Evolutionary conservation across 2,888 invertebrate genomes (phyloP).

Genomic region (Pachymerium ferrugineum): DNA sequence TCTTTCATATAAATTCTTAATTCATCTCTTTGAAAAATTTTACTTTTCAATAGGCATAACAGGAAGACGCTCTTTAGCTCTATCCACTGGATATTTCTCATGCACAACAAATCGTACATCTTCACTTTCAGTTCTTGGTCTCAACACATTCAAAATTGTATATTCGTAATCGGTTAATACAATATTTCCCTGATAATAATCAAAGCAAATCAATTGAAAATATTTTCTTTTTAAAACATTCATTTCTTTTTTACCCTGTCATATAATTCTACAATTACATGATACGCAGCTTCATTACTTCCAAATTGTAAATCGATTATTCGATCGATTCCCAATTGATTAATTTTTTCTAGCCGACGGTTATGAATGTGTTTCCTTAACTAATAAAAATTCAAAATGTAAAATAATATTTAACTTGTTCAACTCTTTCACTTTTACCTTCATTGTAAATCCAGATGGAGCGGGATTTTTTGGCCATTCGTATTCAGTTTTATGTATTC

Average conservation of each 20-base stretch:
- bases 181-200: conserved; percentile 69
- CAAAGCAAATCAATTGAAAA: neutral
- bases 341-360: conserved; percentile 78
- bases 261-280: conserved; percentile 89
- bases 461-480: conserved; percentile 98
- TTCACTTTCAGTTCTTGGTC: conserved; percentile 87
- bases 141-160: conserved; percentile 83
- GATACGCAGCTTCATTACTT: conserved; percentile 84
- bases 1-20: neutral
- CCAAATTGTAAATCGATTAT: conserved; percentile 95
- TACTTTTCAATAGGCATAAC: conserved; percentile 28
- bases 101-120: conserved; percentile 81
- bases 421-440: conserved; percentile 55
- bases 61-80: conserved; percentile 58
- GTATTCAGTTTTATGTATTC: conserved; percentile 89
- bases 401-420: neutral
- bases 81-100: conserved; percentile 80
- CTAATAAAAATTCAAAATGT: conserved; percentile 51
- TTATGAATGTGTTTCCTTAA: conserved; percentile 94
- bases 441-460: conserved; percentile 97
- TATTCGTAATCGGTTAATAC: conserved; percentile 85
- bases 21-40: neutral
- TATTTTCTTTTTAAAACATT: neutral
- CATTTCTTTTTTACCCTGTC: conserved; percentile 55
- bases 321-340: conserved; percentile 86